These are phyloP conservation scores for Urocynchramus pylzowi DNA, from an alignment of 2,113 vertebrate species.

Conservation along the genomic window DNA sequence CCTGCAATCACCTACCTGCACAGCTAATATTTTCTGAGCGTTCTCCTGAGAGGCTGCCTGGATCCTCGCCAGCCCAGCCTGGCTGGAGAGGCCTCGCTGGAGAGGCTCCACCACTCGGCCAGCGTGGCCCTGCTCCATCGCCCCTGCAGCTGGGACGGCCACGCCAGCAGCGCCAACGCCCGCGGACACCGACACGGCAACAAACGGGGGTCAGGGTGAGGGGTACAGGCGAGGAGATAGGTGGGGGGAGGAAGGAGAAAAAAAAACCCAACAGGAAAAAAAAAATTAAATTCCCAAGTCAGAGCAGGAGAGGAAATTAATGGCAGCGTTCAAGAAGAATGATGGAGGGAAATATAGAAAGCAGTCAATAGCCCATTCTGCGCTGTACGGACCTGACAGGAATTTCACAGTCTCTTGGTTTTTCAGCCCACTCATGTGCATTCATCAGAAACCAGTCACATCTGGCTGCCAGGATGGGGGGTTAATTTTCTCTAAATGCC, in stretches of 20 bases:
- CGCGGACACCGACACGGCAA: rapidly evolving
- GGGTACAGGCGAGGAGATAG: not conserved
- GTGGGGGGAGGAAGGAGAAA: not conserved
- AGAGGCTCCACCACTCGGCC: constrained; percentile 76
- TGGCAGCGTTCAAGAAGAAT: constrained; percentile 99
- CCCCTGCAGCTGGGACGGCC: constrained; percentile 74
- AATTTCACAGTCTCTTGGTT: constrained; percentile 99
- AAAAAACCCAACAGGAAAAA: not conserved
- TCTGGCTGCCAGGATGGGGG: constrained; percentile 99
- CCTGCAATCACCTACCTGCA: constrained; percentile 91
- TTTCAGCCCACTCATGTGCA: constrained; percentile 99
- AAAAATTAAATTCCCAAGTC: constrained; percentile 84
- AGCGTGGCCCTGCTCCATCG: constrained; percentile 74
- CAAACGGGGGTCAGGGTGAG: not conserved
- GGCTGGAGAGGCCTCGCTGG: constrained; percentile 80
- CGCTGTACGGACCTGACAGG: constrained; percentile 98
- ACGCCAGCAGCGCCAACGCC: rapidly evolving
- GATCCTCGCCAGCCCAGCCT: constrained; percentile 84
- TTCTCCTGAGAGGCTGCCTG: constrained; percentile 88
- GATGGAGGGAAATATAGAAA: constrained; percentile 99
- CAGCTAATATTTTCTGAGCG: constrained; percentile 91
- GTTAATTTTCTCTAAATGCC: constrained; percentile 99
- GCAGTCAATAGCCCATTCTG: constrained; percentile 99
- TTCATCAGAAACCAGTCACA: constrained; percentile 99
- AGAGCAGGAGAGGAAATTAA: constrained; percentile 98